These are phyloP conservation scores for Myrmophylax atrothorax DNA, from an alignment of 2,113 vertebrate genomes.

Conservation along the genomic window DNA sequence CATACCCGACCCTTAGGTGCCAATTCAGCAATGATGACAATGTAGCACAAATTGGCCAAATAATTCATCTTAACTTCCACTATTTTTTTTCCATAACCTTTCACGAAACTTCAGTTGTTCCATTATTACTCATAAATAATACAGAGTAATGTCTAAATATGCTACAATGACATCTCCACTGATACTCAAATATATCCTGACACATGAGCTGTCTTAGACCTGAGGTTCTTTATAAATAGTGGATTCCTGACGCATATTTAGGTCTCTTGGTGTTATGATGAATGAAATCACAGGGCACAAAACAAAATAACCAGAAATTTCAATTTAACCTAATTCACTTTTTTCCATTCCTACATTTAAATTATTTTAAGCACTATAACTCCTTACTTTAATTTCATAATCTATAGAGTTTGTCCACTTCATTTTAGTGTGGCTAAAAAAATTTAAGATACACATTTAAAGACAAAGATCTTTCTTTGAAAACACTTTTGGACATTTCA, in stretches of 20 bases:
- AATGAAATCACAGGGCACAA: not conserved
- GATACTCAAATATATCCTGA: not conserved
- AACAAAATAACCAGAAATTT: not conserved
- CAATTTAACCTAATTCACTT: not conserved
- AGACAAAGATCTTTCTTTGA: not conserved
- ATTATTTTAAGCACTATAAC: not conserved
- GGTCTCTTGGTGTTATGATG: not conserved
- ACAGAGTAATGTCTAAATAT: not conserved
- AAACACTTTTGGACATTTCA: not conserved
- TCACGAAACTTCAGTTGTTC: not conserved
- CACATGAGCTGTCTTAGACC: not conserved
- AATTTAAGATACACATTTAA: not conserved
- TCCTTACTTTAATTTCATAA: not conserved
- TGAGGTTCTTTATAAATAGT: not conserved
- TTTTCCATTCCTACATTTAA: not conserved
- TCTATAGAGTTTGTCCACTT: not conserved
- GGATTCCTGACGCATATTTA: not conserved
- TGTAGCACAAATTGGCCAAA: not conserved
- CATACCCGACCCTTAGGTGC: not conserved
- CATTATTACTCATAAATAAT: not conserved
- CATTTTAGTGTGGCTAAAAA: not conserved
- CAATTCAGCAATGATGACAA: not conserved
- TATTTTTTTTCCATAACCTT: not conserved
- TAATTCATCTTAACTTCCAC: not conserved
- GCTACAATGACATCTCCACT: not conserved